These are phyloP conservation scores for Horisme vitalbata DNA, from an alignment of 2,888 invertebrate species.

Conservation along the genomic window DNA sequence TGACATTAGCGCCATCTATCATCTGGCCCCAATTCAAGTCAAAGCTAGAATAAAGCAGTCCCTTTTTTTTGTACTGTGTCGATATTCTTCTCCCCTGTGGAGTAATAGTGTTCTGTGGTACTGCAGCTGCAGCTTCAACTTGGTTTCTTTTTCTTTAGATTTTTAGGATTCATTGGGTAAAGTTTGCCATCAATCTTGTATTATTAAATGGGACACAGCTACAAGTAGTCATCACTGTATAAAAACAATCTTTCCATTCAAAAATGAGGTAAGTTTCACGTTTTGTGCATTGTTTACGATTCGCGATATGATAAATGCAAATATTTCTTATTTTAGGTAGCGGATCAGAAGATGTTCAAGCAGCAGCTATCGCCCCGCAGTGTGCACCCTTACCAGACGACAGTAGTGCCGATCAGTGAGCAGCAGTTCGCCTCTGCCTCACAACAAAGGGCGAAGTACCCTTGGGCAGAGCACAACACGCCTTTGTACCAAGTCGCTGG, in stretches of 20 bases:
- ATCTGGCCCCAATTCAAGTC: no score
- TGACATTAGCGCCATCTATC: no score
- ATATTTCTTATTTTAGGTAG: slow-evolving; percentile 26
- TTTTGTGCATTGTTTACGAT: slow-evolving; percentile 21
- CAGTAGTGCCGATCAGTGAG: slow-evolving; percentile 72
- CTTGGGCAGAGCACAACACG: slow-evolving; percentile 72
- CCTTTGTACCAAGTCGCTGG: slow-evolving; percentile 69
- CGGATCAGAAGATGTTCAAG: slow-evolving; percentile 68
- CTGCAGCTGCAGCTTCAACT: no score
- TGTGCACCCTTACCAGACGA: slow-evolving; percentile 78
- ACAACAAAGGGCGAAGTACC: slow-evolving; percentile 75
- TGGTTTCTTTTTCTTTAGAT: no score
- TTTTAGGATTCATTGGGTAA: no score
- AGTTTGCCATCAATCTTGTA: no score
- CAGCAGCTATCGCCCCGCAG: slow-evolving; percentile 73
- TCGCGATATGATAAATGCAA: slow-evolving; percentile 23
- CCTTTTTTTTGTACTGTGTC: no score
- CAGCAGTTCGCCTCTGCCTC: slow-evolving; percentile 71
- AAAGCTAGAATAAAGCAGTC: no score
- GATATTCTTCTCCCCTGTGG: no score
- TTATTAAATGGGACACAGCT: no score
- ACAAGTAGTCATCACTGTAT: neutral
- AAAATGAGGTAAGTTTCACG: slow-evolving; percentile 28
- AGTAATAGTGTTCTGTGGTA: no score
- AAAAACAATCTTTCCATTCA: neutral